Conservation (phyloP, 2,888 invertebrate genomes). For the Latrodectus elegans region DNA sequence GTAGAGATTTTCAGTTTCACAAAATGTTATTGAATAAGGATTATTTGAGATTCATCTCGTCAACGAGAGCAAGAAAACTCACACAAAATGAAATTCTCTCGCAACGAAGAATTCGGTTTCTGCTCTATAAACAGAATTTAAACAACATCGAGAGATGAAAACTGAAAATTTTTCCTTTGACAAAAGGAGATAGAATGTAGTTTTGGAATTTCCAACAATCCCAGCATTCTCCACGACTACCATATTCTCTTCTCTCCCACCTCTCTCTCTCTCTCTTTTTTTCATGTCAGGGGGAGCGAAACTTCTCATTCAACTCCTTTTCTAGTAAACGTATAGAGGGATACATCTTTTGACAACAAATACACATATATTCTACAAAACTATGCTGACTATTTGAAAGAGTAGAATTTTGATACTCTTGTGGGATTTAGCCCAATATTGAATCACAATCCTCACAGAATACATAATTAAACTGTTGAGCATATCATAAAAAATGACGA, state of each 20-base stretch:
- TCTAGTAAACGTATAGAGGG: background rate
- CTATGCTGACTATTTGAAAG: conserved; percentile 1
- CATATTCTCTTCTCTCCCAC: conserved; percentile 3
- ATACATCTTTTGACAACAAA: background rate
- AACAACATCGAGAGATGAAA: conserved; percentile 44
- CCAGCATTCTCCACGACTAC: conserved; percentile 13
- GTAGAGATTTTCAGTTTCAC: conserved; percentile 2
- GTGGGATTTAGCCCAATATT: background rate
- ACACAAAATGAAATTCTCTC: conserved; percentile 25
- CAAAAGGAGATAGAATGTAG: conserved; percentile 30
- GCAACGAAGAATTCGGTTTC: conserved; percentile 27
- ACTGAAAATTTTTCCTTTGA: conserved; percentile 46
- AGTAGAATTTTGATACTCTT: background rate
- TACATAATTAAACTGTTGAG: background rate
- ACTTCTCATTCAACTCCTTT: conserved; percentile 11
- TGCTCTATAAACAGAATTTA: conserved; percentile 57
- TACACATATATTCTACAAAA: conserved; percentile 4
- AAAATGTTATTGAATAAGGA: conserved; percentile 48
- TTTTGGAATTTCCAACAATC: conserved; percentile 53
- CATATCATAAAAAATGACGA: too few relatives aligned
- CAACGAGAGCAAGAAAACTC: conserved; percentile 24
- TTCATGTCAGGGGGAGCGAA: conserved; percentile 14
- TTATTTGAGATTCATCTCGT: conserved; percentile 53
- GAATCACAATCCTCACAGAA: background rate
- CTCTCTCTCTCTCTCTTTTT: background rate